A percentile compares a stretch with the other conserved stretches of the same genome.
Evolutionary conservation across 1,140 invertebrate species (phyloP).

Genomic region (Drosophila santomea): DNA sequence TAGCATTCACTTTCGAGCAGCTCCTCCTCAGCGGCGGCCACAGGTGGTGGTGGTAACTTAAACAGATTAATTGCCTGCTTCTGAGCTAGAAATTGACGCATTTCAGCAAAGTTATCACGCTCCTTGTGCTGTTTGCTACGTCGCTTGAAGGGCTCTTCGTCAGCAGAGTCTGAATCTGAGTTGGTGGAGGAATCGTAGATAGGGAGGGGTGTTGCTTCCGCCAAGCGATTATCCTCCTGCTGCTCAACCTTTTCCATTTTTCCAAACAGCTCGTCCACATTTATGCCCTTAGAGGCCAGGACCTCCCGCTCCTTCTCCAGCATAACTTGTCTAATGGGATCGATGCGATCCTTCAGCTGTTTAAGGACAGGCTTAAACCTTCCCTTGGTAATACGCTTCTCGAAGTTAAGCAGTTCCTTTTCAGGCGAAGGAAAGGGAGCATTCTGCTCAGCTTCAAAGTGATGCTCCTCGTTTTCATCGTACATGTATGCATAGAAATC

Average conservation of each 20-base stretch:
- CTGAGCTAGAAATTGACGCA: constrained; percentile 81
- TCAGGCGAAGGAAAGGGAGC: constrained; percentile 64
- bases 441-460: constrained; percentile 61
- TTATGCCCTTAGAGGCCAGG: constrained; percentile 76
- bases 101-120: constrained; percentile 82
- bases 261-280: constrained; percentile 77
- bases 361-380: constrained; percentile 78
- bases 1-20: constrained; percentile 82
- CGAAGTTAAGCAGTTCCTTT: constrained; percentile 77
- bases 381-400: constrained; percentile 77
- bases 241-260: constrained; percentile 40
- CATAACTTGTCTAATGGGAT: constrained; percentile 82
- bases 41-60: constrained; percentile 22
- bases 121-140: constrained; percentile 74
- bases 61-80: constrained; percentile 80
- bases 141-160: constrained; percentile 47
- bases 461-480: constrained; percentile 70
- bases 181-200: constrained; percentile 27
- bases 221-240: constrained; percentile 60
- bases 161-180: constrained; percentile 65
- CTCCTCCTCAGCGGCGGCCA: constrained; percentile 57
- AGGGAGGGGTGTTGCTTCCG: constrained; percentile 14
- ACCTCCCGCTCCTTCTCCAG: constrained; percentile 79
- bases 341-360: constrained; percentile 81
- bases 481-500: constrained; percentile 84